phyloP scores from a whole-genome alignment of 2,113 vertebrate species.

The Paramormyrops kingsleyae region DNA sequence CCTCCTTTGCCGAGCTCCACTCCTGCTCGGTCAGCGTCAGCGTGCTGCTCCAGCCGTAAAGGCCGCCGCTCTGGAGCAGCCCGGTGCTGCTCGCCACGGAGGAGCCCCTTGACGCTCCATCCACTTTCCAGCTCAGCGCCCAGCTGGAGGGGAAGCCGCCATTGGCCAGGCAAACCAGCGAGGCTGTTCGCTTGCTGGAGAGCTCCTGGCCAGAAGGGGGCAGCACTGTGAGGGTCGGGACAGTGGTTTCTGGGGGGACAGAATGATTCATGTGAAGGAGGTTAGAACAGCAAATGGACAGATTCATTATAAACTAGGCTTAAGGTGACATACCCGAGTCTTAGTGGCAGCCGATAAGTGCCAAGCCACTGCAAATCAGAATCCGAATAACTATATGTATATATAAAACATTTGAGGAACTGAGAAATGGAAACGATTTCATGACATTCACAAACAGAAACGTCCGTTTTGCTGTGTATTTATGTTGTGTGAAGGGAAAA shows the following conservation, averaged over 20 bases:
- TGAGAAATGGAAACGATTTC: background rate
- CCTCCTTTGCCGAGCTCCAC: no score
- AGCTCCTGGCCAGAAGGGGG: slow-evolving; percentile 21
- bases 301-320: background rate
- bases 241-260: background rate
- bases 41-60: no score
- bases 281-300: background rate
- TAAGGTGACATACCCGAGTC: background rate
- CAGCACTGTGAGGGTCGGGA: slow-evolving; percentile 17
- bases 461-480: background rate
- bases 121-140: no score
- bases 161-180: no score
- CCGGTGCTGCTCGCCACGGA: no score
- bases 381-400: no score
- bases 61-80: no score
- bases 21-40: no score
- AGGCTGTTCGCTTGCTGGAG: no score
- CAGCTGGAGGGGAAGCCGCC: no score
- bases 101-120: no score
- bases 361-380: background rate
- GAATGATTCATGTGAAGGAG: background rate
- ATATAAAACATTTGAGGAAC: background rate
- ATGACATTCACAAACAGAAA: background rate
- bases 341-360: background rate
- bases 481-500: background rate